These are phyloP conservation scores for Halichoeres trimaculatus DNA, from an alignment of 2,113 vertebrate genomes.

Conservation along the genomic window DNA sequence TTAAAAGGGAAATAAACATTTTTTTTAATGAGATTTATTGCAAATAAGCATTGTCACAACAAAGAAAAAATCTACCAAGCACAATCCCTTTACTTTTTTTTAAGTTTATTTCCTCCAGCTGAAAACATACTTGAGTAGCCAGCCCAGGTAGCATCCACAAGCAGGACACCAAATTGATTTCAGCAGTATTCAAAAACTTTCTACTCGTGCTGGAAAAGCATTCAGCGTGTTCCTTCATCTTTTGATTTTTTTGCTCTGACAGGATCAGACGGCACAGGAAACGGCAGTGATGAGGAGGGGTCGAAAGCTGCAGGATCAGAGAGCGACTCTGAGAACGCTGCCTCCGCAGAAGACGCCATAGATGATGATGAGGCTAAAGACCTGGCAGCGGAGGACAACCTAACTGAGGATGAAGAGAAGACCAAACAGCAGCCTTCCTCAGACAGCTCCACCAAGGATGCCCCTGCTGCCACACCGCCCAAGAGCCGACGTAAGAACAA, in stretches of 20 bases:
- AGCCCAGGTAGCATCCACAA: too few relatives aligned
- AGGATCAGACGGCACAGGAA: slow-evolving; percentile 97
- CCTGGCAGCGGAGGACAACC: slow-evolving; percentile 78
- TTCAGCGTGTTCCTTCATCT: not conserved
- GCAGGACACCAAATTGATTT: not conserved
- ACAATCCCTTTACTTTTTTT: too few relatives aligned
- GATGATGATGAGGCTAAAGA: slow-evolving; percentile 84
- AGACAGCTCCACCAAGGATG: slow-evolving; percentile 87
- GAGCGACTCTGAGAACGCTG: slow-evolving; percentile 90
- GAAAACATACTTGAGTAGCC: too few relatives aligned
- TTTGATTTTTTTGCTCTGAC: slow-evolving; percentile 35
- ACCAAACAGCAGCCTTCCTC: slow-evolving; percentile 80
- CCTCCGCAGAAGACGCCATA: slow-evolving; percentile 84
- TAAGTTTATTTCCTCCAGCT: too few relatives aligned
- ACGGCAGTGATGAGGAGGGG: slow-evolving; percentile 93
- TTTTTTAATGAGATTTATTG: too few relatives aligned
- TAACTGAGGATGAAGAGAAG: slow-evolving; percentile 84
- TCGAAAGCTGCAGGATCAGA: slow-evolving; percentile 93
- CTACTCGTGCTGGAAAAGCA: not conserved
- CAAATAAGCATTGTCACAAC: too few relatives aligned
- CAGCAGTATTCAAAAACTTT: not conserved
- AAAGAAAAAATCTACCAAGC: too few relatives aligned
- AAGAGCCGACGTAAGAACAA: slow-evolving; percentile 81
- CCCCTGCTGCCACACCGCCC: slow-evolving; percentile 57
- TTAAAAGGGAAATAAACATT: too few relatives aligned